Conservation (phyloP, 2,113 vertebrate genomes). For the Cyphomyrus plagiostoma region DNA sequence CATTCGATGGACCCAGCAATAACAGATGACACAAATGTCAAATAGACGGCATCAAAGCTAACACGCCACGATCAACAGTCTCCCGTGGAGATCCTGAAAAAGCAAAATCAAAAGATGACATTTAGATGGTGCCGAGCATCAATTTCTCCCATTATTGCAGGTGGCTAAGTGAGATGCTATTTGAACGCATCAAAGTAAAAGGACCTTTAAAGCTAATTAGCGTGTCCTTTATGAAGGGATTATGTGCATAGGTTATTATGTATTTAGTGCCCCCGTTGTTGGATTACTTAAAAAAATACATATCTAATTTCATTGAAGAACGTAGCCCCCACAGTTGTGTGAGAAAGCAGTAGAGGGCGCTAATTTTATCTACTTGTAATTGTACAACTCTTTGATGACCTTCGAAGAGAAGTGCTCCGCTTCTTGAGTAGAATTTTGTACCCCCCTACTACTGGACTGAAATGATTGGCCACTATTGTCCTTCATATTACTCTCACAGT, state of each 20-base stretch:
- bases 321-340: background rate
- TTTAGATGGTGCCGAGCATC: slow-evolving; percentile 40
- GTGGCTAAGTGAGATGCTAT: slow-evolving; percentile 27
- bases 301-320: background rate
- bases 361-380: background rate
- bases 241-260: slow-evolving; percentile 43
- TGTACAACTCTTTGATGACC: background rate
- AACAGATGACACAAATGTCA: slow-evolving; percentile 47
- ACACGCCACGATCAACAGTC: slow-evolving; percentile 40
- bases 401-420: background rate
- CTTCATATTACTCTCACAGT: background rate
- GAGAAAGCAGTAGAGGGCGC: background rate
- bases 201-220: slow-evolving; percentile 62
- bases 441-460: background rate
- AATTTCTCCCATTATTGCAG: slow-evolving; percentile 33
- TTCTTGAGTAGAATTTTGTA: background rate
- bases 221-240: slow-evolving; percentile 55
- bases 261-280: slow-evolving; percentile 34
- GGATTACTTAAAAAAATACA: slow-evolving; percentile 8
- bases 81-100: slow-evolving; percentile 35
- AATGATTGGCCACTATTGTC: background rate
- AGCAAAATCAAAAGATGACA: slow-evolving; percentile 42
- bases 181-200: slow-evolving; percentile 51
- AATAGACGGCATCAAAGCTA: slow-evolving; percentile 40
- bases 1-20: slow-evolving; percentile 36